Conservation (phyloP, 2,113 vertebrate genomes). For the Phycodurus eques region DNA sequence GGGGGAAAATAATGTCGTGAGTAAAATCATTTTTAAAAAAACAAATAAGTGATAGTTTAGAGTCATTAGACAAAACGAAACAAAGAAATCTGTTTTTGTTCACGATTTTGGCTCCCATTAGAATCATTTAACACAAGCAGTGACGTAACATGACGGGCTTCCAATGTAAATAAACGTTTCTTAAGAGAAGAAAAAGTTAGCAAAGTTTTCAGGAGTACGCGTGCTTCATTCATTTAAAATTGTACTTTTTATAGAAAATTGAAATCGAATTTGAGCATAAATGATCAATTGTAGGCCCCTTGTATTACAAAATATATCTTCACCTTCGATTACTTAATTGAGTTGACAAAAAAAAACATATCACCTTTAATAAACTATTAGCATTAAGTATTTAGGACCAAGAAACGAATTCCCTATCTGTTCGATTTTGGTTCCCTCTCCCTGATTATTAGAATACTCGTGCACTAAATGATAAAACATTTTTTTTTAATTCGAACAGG, state of each 20-base stretch:
- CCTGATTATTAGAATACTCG: not conserved
- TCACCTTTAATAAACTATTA: conserved; percentile 18
- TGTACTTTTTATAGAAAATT: not conserved
- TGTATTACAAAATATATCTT: not conserved
- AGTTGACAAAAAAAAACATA: conserved; percentile 23
- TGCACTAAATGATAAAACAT: not conserved
- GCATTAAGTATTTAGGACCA: not conserved
- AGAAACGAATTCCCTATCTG: not conserved
- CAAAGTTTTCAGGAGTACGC: not conserved
- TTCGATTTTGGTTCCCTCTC: not conserved
- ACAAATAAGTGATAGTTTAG: not conserved
- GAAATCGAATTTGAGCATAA: not conserved
- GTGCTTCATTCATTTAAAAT: not conserved
- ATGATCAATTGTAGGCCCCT: conserved; percentile 12
- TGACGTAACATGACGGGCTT: not conserved
- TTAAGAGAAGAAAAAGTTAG: not conserved
- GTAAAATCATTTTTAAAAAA: not conserved
- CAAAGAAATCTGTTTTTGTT: not conserved
- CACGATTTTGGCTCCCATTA: not conserved
- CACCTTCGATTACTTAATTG: conserved; percentile 10
- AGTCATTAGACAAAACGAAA: not conserved
- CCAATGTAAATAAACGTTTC: not conserved
- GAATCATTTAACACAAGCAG: not conserved
- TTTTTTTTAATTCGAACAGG: not conserved
- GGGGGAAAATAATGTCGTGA: not conserved